These are phyloP conservation scores for Silurus meridionalis DNA, from an alignment of 2,113 vertebrate genomes.

Conservation along the genomic window DNA sequence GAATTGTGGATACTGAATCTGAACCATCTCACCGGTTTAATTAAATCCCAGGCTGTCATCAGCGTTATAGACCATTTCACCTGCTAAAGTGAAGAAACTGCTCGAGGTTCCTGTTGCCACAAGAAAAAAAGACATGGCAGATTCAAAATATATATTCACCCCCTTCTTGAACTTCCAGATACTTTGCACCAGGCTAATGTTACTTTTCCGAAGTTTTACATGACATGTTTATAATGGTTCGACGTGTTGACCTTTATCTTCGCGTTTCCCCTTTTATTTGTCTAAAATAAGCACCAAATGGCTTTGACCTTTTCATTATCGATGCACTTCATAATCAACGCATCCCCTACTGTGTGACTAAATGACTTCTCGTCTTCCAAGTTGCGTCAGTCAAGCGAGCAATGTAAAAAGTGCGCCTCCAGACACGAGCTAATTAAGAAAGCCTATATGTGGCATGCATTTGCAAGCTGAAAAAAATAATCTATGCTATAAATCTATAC, in stretches of 20 bases:
- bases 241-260: constrained; percentile 16
- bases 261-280: constrained; percentile 3
- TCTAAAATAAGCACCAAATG: constrained; percentile 34
- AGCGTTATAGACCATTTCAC: not conserved
- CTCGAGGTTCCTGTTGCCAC: not conserved
- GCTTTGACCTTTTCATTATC: constrained; percentile 33
- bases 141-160: not conserved
- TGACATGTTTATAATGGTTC: not conserved
- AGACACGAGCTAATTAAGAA: constrained; percentile 1
- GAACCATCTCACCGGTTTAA: not conserved
- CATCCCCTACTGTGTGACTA: constrained; percentile 13
- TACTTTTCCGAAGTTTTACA: not conserved
- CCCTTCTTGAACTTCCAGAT: not conserved
- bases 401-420: constrained; percentile 10
- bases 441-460: constrained; percentile 13
- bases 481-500: not conserved
- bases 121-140: not conserved
- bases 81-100: not conserved
- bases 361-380: constrained; percentile 4
- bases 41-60: not conserved
- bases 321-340: constrained; percentile 15
- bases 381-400: not conserved
- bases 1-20: not conserved
- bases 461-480: not conserved
- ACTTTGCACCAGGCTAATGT: not conserved